Base-by-base conservation (phyloP, 2,113 vertebrate species). In the Apodemus sylvaticus region DNA sequence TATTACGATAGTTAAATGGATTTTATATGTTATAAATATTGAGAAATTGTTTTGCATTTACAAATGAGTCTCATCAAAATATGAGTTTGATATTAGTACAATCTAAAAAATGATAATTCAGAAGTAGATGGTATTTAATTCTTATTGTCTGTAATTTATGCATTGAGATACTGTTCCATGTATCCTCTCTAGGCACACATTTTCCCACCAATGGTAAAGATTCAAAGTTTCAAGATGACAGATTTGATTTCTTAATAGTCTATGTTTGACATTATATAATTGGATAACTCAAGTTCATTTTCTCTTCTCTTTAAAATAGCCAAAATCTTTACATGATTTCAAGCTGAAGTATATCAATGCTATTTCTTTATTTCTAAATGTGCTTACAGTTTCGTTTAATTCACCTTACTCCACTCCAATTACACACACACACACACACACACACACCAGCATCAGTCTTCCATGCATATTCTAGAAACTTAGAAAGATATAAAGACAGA, bases 401-500 rank as follows among this genome's bases (percentile, higher is more conserved):
- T 42, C 12, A 31, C 12, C 8, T 45, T 5, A 29, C 5, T 36
- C 9, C 9, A 9, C 0, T 22, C 9, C n/a, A 51, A 6, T 29
- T 10, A 76, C 55, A 89, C 45, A 76, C 10, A 73, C 73, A 70
- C 62, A 29, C 36, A 68, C 88, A 81, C 45, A 64, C 39, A 88
- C 55, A 85, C 87, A 96, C 86, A 86, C 64, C n/a, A 70, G 51
- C 22, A 51, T 20, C 68, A 70, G 17, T 71, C 36, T n/a, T n/a
- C 16, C 70, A 71, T 39, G 62, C 51, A 70, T 66, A 82, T 79
- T 94, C 91, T 95, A 90, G 70, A 66, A 71, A 55, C 53, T 94
- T 58, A 90, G 76, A 90, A 88, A 93, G 96, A 26, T 94, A 96
- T 95, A 91, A 96, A 96, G 92, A 64, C 66, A 96, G 76, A 83